phyloP scores from a whole-genome alignment of 2,797 vertebrate species.

The Amniataba percoides region DNA sequence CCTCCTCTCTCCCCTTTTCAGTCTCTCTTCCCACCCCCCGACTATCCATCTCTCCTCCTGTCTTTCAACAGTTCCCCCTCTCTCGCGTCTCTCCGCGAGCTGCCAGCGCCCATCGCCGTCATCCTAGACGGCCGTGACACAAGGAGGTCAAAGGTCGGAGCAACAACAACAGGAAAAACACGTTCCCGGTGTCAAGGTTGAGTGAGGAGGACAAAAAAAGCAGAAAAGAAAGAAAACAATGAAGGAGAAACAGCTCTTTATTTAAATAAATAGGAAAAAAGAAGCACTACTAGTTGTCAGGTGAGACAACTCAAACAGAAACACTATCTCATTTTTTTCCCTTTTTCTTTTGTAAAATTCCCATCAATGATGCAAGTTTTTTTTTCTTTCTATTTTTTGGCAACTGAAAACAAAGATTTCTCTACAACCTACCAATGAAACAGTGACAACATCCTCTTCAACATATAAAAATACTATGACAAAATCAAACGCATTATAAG shows the following conservation, averaged over 20 bases:
- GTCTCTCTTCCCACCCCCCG: not conserved
- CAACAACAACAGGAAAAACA: conserved; percentile 20
- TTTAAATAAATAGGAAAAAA: conserved; percentile 82
- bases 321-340: conserved; percentile 5
- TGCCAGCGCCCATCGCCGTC: conserved; percentile 47
- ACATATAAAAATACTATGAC: conserved; percentile 79
- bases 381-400: conserved; percentile 17
- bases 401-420: conserved; percentile 39
- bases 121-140: conserved; percentile 30
- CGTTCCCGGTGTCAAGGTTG: conserved; percentile 34
- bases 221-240: not conserved
- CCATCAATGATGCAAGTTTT: not conserved
- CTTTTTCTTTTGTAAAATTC: conserved; percentile 25
- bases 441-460: conserved; percentile 54
- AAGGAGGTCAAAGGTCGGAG: conserved; percentile 69
- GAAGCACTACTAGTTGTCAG: conserved; percentile 46
- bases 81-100: not conserved
- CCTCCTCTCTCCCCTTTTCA: not conserved
- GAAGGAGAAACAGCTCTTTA: conserved; percentile 74
- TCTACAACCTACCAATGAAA: conserved; percentile 61
- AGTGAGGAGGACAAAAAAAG: not conserved
- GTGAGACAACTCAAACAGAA: conserved; percentile 33
- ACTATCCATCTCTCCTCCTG: not conserved
- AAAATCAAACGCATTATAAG: conserved; percentile 88
- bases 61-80: not conserved